phyloP scores from a whole-genome alignment of 2,888 invertebrate species.

The Philopedon plagiatum region DNA sequence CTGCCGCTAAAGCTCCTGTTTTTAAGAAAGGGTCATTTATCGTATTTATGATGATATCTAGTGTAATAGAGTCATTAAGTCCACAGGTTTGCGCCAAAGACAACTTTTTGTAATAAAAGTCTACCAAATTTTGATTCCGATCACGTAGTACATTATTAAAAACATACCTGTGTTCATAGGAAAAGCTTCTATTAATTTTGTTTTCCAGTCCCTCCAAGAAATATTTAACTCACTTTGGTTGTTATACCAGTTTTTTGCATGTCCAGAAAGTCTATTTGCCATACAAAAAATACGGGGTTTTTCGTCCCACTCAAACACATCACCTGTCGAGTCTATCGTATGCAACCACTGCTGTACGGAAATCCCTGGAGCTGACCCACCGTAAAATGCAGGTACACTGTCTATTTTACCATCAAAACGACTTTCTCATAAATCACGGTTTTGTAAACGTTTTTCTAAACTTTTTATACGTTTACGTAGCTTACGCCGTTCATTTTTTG shows the following conservation, averaged over 20 bases:
- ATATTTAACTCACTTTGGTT: conserved; percentile 19
- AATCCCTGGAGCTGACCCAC: neutral
- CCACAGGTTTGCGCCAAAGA: no score
- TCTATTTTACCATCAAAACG: no score
- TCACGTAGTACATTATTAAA: neutral
- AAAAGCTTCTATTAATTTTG: conserved; percentile 6
- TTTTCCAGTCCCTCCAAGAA: conserved; percentile 21
- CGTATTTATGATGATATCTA: no score
- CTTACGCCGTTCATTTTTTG: no score
- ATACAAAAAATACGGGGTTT: no score
- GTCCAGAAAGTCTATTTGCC: conserved; percentile 5
- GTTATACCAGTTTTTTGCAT: conserved; percentile 34
- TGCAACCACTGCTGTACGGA: conserved; percentile 23
- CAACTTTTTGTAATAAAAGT: conserved; percentile 39
- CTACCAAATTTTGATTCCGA: conserved; percentile 8
- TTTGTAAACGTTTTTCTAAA: no score
- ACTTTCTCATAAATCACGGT: no score
- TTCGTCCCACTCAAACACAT: conserved; percentile 35
- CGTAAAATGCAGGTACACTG: no score
- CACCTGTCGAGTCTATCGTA: conserved; percentile 34
- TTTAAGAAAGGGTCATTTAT: neutral
- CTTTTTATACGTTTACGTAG: no score
- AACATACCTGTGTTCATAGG: no score
- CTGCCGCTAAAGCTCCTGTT: neutral
- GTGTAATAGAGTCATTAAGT: conserved; percentile 31